Evolutionary conservation across 2,888 invertebrate genomes (phyloP).

Genomic region (Metallyticus violacea): DNA sequence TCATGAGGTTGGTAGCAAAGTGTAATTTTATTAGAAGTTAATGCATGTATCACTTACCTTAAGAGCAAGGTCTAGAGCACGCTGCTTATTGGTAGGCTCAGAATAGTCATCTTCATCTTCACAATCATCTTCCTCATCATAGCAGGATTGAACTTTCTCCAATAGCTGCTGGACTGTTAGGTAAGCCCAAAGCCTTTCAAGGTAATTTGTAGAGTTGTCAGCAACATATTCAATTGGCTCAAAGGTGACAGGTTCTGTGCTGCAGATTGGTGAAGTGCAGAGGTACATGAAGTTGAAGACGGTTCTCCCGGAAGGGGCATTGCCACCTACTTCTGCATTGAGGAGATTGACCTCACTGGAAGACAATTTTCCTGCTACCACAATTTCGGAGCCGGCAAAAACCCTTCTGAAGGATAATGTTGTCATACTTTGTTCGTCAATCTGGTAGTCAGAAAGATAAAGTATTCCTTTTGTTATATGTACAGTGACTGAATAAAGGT

Average conservation of each 20-base stretch:
- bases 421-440: neutral
- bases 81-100: neutral
- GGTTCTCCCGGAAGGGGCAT: neutral
- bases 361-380: slow-evolving; percentile 56
- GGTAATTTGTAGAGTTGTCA: slow-evolving; percentile 37
- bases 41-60: no score
- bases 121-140: neutral
- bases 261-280: neutral
- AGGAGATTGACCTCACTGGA: neutral
- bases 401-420: slow-evolving; percentile 51
- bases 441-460: neutral
- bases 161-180: slow-evolving; percentile 63
- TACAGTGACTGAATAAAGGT: no score
- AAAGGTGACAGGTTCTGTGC: neutral
- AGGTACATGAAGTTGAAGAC: neutral
- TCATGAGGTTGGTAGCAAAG: no score
- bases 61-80: slow-evolving; percentile 55
- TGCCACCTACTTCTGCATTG: slow-evolving; percentile 3
- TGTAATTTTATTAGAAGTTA: no score
- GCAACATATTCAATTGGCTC: neutral
- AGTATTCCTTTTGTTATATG: no score
- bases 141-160: slow-evolving; percentile 36
- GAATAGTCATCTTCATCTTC: neutral
- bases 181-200: slow-evolving; percentile 65
- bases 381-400: slow-evolving; percentile 61